A percentile compares a stretch with the other conserved stretches of the same genome.
Conservation (phyloP, 2,113 vertebrate genomes). For the Diadophis punctatus region DNA sequence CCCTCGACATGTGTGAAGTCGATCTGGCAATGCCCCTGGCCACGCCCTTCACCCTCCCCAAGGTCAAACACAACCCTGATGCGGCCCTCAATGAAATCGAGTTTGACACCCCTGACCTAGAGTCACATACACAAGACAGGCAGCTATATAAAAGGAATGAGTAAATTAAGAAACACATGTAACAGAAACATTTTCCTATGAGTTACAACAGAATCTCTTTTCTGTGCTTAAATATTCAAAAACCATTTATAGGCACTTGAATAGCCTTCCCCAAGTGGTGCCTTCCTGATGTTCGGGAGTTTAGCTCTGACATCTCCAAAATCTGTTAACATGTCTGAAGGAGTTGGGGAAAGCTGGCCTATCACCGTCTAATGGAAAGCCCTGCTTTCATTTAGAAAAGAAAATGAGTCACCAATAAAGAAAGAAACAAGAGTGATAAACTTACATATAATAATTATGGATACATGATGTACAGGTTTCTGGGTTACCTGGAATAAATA, state of each 20-base stretch:
- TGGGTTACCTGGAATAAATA: constrained; percentile 82
- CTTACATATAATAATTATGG: constrained; percentile 88
- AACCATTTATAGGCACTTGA: not conserved
- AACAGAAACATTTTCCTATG: not conserved
- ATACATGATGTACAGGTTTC: constrained; percentile 79
- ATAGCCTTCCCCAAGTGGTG: not conserved
- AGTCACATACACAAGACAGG: not conserved
- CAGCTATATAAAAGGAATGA: not conserved
- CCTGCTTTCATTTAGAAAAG: constrained; percentile 25
- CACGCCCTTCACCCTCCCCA: no score
- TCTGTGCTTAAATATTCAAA: not conserved
- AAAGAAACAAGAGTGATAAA: constrained; percentile 19
- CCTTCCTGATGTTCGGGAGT: not conserved
- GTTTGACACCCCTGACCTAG: not conserved
- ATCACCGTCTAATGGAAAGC: not conserved
- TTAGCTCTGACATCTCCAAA: not conserved
- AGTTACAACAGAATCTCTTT: not conserved
- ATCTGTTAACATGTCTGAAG: not conserved
- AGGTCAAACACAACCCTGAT: no score
- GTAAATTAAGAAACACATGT: not conserved
- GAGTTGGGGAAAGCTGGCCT: not conserved
- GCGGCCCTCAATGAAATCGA: no score
- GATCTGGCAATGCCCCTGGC: no score
- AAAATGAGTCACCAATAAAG: not conserved
- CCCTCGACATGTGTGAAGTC: no score